Percentiles rank a stretch among this genome's conserved stretches.
These are phyloP conservation scores for Herminia tarsipennalis DNA, from an alignment of 2,888 invertebrate species.

Conservation along the genomic window DNA sequence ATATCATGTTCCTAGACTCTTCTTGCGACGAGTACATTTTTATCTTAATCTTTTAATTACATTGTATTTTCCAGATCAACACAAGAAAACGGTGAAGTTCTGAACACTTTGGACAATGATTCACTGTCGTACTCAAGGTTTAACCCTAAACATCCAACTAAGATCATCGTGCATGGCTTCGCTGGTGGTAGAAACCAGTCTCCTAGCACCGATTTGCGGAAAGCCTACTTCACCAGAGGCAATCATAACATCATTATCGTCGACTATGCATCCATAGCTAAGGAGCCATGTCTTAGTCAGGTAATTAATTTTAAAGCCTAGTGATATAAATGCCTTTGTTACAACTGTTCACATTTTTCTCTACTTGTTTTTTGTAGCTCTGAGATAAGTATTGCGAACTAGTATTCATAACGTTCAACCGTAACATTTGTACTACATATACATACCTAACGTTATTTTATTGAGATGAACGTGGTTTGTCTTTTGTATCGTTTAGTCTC, in stretches of 20 bases:
- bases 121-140: slow-evolving; percentile 91
- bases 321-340: no score
- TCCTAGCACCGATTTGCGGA: slow-evolving; percentile 93
- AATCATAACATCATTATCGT: slow-evolving; percentile 95
- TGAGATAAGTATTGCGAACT: not conserved
- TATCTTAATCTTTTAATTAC: not conserved
- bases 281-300: slow-evolving; percentile 93
- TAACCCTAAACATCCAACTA: slow-evolving; percentile 92
- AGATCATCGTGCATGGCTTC: slow-evolving; percentile 96
- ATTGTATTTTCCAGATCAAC: slow-evolving; percentile 85
- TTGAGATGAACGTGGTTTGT: not conserved
- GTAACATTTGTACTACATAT: not conserved
- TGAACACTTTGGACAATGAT: slow-evolving; percentile 89
- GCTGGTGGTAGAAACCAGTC: slow-evolving; percentile 93
- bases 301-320: slow-evolving; percentile 56
- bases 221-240: slow-evolving; percentile 92
- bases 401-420: no score
- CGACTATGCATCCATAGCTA: slow-evolving; percentile 92
- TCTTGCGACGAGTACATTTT: no score
- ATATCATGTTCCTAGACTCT: no score
- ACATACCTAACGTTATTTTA: not conserved
- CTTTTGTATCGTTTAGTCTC: not conserved
- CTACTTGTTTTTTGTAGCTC: no score
- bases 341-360: no score
- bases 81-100: slow-evolving; percentile 89